A percentile compares a stretch with the other conserved stretches of the same genome.
These are phyloP conservation scores for Acholoe squamosa DNA, from an alignment of 2,888 invertebrate species.

Conservation along the genomic window DNA sequence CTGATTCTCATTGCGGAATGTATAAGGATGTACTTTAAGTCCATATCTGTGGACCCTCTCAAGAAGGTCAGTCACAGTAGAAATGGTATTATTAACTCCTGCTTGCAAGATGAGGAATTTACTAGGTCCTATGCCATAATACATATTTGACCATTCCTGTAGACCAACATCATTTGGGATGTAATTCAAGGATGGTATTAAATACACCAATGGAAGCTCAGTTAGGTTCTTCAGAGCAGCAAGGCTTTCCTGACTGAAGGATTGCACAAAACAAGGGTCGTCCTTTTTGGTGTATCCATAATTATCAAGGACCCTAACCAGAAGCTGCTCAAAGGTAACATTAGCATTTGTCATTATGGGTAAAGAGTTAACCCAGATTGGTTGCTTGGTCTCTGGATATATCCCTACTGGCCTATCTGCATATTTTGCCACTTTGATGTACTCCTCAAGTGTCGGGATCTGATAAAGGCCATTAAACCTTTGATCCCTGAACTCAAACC, in stretches of 20 bases:
- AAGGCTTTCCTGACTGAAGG: slow-evolving; percentile 67
- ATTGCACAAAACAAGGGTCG: slow-evolving; percentile 70
- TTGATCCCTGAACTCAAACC: slow-evolving; percentile 65
- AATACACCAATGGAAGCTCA: slow-evolving; percentile 64
- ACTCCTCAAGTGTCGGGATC: slow-evolving; percentile 69
- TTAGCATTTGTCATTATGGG: slow-evolving; percentile 64
- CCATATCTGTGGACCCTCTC: slow-evolving; percentile 54
- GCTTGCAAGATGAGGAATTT: slow-evolving; percentile 60
- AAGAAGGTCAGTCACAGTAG: slow-evolving; percentile 64
- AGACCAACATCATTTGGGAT: slow-evolving; percentile 59
- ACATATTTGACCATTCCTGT: slow-evolving; percentile 51
- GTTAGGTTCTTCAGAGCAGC: slow-evolving; percentile 61
- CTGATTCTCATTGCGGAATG: slow-evolving; percentile 70
- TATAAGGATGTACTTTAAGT: slow-evolving; percentile 68
- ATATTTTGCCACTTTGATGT: slow-evolving; percentile 65
- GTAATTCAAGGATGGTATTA: not conserved
- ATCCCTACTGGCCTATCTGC: slow-evolving; percentile 68
- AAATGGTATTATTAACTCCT: slow-evolving; percentile 52
- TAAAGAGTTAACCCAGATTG: slow-evolving; percentile 68
- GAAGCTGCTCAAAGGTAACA: slow-evolving; percentile 68
- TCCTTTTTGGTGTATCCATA: slow-evolving; percentile 61
- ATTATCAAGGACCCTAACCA: slow-evolving; percentile 64
- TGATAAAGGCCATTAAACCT: slow-evolving; percentile 65
- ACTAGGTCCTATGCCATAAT: slow-evolving; percentile 68
- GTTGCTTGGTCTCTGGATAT: slow-evolving; percentile 70